Evolutionary conservation across 2,113 vertebrate species (phyloP).

Genomic region (Calidris pygmaea): DNA sequence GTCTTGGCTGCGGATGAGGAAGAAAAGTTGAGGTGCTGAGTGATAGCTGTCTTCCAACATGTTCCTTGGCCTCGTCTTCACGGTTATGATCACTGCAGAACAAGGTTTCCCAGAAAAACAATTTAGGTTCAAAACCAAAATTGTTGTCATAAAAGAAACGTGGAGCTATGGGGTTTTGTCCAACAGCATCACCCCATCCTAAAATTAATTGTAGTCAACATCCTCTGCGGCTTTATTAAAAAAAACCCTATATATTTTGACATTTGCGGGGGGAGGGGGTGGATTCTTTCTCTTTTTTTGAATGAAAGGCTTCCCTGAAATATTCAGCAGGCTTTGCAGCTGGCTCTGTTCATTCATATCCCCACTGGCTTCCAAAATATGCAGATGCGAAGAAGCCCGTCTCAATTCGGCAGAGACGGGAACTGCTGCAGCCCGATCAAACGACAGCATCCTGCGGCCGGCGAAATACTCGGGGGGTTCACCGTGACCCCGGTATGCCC

Average conservation of each 20-base stretch:
- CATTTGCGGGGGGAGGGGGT: background rate
- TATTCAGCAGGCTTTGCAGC: background rate
- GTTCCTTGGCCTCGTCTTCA: background rate
- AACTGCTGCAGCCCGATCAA: accelerated
- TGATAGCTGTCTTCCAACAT: background rate
- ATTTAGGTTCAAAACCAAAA: background rate
- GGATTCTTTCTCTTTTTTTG: background rate
- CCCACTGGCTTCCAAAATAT: background rate
- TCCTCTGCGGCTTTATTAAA: too few species aligned
- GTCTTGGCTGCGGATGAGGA: background rate
- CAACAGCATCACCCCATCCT: background rate
- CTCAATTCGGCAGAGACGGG: accelerated
- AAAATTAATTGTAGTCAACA: background rate
- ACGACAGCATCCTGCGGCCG: background rate
- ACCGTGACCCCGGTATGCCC: background rate
- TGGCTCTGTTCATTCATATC: background rate
- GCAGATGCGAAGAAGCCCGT: background rate
- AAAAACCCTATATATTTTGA: background rate
- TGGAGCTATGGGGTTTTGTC: background rate
- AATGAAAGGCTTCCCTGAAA: background rate
- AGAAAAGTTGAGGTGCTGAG: background rate
- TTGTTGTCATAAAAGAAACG: background rate
- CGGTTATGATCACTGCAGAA: background rate
- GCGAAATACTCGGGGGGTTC: accelerated
- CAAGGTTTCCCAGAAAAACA: background rate